These are phyloP conservation scores for Aporophyla lueneburgensis DNA, from an alignment of 2,888 invertebrate genomes.

Conservation along the genomic window DNA sequence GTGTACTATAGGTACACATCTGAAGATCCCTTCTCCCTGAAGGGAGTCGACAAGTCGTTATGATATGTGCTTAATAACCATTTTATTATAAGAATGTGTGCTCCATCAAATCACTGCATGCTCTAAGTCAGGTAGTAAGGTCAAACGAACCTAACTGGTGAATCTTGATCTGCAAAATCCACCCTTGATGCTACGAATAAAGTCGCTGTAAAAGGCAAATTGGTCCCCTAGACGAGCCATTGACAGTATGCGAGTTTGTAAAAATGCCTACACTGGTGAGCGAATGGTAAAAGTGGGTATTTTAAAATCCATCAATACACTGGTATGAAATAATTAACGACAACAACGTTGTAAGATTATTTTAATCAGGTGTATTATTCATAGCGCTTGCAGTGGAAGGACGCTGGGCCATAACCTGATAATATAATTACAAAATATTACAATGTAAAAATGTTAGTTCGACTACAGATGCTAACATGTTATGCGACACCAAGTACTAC, in stretches of 20 bases:
- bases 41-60: no score
- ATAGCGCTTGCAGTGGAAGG: not conserved
- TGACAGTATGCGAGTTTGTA: not conserved
- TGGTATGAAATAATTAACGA: not conserved
- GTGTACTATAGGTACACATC: no score
- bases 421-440: no score
- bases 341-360: not conserved
- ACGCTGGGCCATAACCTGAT: no score
- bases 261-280: not conserved
- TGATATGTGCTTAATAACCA: no score
- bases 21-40: no score
- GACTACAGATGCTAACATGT: no score
- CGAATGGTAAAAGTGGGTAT: not conserved
- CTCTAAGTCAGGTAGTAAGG: not conserved
- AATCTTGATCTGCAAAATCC: not conserved
- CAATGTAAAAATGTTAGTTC: no score
- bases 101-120: not conserved
- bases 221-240: not conserved
- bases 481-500: no score
- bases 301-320: slow-evolving; percentile 4
- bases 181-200: not conserved
- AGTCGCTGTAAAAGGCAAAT: not conserved
- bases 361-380: not conserved
- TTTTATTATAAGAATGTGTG: not conserved
- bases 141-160: not conserved